Percentiles rank a stretch among this genome's conserved stretches.
phyloP scores from a whole-genome alignment of 2,113 vertebrate species.

The Xiphias gladius region DNA sequence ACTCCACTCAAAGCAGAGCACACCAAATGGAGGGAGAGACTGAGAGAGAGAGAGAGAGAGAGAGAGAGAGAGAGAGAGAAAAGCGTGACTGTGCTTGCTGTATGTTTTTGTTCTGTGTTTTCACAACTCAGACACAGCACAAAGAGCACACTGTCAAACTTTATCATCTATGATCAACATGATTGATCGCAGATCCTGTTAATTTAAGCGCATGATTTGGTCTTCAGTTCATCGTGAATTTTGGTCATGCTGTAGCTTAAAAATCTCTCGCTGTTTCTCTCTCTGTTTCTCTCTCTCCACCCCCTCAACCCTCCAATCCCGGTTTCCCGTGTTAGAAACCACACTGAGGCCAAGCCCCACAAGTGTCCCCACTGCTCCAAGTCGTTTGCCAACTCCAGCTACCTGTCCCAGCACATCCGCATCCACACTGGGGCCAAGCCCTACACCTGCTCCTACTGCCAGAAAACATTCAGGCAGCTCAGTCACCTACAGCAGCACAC shows the following conservation, averaged over 20 bases:
- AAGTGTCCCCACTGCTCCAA: constrained; percentile 99
- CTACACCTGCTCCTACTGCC: constrained; percentile 98
- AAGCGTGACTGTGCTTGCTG: constrained; percentile 83
- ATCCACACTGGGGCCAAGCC: constrained; percentile 99
- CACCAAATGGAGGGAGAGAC: constrained; percentile 60
- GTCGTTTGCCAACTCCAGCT: constrained; percentile 99
- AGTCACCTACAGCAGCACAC: constrained; percentile 97
- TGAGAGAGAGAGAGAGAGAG: constrained; percentile 57
- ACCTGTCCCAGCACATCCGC: constrained; percentile 98
- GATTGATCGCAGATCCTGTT: constrained; percentile 47
- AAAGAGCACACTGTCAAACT: constrained; percentile 76
- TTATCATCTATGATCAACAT: constrained; percentile 41
- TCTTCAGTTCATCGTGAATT: constrained; percentile 71
- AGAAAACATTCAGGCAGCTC: constrained; percentile 98
- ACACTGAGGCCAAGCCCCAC: constrained; percentile 99
- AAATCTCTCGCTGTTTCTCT: constrained; percentile 82
- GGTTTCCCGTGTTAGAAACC: constrained; percentile 82
- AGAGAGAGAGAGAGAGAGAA: constrained; percentile 75
- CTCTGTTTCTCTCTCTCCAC: constrained; percentile 66
- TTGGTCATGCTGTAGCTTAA: constrained; percentile 78
- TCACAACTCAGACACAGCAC: constrained; percentile 83
- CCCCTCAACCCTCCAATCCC: constrained; percentile 56
- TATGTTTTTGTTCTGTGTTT: constrained; percentile 84
- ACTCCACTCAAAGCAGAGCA: constrained; percentile 60
- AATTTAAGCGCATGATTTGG: constrained; percentile 71